phyloP scores from a whole-genome alignment of 2,113 vertebrate species.

The Xyliphius kryptos region DNA sequence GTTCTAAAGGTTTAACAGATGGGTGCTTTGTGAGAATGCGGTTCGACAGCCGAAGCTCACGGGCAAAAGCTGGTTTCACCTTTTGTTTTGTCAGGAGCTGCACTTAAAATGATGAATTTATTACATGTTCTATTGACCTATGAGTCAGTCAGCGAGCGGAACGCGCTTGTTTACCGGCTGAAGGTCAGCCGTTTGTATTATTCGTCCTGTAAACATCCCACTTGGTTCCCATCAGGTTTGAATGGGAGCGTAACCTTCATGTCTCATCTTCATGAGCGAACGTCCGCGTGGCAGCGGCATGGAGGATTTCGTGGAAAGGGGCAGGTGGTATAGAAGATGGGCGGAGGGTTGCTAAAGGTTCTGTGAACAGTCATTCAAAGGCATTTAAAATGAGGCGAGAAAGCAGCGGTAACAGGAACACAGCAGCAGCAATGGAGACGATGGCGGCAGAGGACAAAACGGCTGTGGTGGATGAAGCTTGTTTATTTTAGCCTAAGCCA shows the following conservation, averaged over 20 bases:
- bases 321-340: too few relatives aligned
- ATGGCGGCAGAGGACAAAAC: too few relatives aligned
- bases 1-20: too few relatives aligned
- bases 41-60: not conserved
- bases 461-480: too few relatives aligned
- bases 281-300: too few relatives aligned
- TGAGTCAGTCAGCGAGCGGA: not conserved
- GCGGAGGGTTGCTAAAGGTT: too few relatives aligned
- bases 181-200: not conserved
- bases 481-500: too few relatives aligned
- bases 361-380: too few relatives aligned
- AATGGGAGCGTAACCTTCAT: not conserved
- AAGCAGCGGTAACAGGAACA: too few relatives aligned
- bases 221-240: not conserved
- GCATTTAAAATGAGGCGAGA: too few relatives aligned
- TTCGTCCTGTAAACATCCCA: not conserved
- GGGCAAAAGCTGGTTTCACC: not conserved
- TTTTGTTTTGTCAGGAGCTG: not conserved
- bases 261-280: not conserved
- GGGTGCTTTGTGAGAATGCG: not conserved
- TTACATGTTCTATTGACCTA: slow-evolving; percentile 1
- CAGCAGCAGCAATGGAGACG: too few relatives aligned
- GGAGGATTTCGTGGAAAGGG: too few relatives aligned
- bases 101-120: not conserved
- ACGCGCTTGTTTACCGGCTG: not conserved